Evolutionary conservation across 2,888 invertebrate genomes (phyloP), one percentile per base, ranked within the genome.

Genomic region (Monochamus alternatus): DNA sequence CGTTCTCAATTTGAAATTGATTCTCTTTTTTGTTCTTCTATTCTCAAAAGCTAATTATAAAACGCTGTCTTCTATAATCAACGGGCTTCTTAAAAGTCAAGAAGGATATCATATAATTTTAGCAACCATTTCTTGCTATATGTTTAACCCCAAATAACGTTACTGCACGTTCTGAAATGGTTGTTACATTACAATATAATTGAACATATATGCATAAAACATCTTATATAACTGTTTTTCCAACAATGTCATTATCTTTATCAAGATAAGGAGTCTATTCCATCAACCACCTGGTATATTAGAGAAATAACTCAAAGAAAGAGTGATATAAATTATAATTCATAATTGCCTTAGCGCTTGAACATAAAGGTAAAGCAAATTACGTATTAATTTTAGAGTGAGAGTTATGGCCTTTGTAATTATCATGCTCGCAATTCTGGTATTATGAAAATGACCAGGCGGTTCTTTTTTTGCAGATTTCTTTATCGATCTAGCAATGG

Each of bases 311-410:
- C 78, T 78, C 82, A 83, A 83, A 82, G 84, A 85, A 86, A 85
- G 86, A 86, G 86, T 86, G 83, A 85, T 86, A 86, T 87, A 87
- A 87, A 87, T 87, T 87, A 81, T 76, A 78, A 85, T 87, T 85
- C 84, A 83, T 86, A 87, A 87, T 87, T 86, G 85, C 87, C 86
- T 82, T 79, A 82, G 85, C 86, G 85, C 85, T 86, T 84, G 85
- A 83, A 81, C 84, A 84, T 85, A 83, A 82, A 85, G 83, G 85
- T 84, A 73, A 67, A 68, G 59, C 72, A 72, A 72, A 84, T 85
- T 85, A 85, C 85, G 86, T 85, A 86, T 85, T 82, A 84, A 82
- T 86, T 85, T 84, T 84, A 83, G 82, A 84, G 82, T 82, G 84
- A 73, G 73, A 76, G 83, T 83, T 84, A 84, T 84, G 81, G 83